A percentile compares a stretch with the other conserved stretches of the same genome.
Evolutionary conservation across 2,797 vertebrate genomes (phyloP).

Genomic region (Anabacerthia variegaticeps): DNA sequence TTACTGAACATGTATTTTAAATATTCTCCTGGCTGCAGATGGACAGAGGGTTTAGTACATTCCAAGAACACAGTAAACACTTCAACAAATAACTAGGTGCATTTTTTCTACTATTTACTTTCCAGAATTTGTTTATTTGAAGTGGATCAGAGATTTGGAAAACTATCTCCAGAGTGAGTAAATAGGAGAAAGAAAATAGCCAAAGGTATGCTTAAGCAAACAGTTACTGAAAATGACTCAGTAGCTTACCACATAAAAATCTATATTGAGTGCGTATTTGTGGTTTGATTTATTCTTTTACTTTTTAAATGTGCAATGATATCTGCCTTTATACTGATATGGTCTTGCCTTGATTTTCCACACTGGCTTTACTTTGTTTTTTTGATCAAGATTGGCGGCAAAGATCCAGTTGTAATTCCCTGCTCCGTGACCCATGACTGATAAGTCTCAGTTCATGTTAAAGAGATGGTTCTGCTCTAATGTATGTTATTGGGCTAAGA

Average conservation of each 20-base stretch:
- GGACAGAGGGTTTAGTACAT: background rate
- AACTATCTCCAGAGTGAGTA: background rate
- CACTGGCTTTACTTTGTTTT: background rate
- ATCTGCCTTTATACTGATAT: background rate
- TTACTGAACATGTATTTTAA: background rate
- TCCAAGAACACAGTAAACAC: background rate
- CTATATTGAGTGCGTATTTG: fast-evolving
- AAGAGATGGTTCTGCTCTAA: background rate
- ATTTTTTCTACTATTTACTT: background rate
- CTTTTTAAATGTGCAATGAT: background rate
- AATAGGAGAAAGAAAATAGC: background rate
- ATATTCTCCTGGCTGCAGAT: background rate
- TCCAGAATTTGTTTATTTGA: background rate
- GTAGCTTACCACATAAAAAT: background rate
- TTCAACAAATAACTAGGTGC: background rate
- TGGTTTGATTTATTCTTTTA: background rate
- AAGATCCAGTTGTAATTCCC: background rate
- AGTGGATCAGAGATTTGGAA: background rate
- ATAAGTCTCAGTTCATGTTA: background rate
- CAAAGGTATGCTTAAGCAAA: background rate
- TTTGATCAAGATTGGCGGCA: background rate
- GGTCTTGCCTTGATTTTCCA: background rate
- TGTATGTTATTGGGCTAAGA: background rate
- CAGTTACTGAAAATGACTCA: background rate
- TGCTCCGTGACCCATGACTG: background rate